Evolutionary conservation across 2,888 invertebrate species (phyloP).

Genomic region (Spialia ferax): DNA sequence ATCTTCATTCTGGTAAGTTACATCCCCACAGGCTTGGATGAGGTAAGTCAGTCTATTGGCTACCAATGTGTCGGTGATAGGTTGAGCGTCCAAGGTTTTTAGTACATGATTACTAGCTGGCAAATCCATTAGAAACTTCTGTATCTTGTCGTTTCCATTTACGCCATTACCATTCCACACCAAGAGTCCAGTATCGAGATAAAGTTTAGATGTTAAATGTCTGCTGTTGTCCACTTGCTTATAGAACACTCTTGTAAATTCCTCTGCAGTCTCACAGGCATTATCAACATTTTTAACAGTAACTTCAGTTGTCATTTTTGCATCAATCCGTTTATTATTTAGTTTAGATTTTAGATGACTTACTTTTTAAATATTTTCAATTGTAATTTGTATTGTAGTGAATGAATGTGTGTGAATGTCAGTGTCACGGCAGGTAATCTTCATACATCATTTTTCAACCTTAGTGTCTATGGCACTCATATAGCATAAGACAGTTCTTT

Average conservation of each 20-base stretch:
- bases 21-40: slow-evolving; percentile 94
- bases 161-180: slow-evolving; percentile 98
- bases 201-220: slow-evolving; percentile 93
- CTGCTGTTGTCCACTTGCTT: slow-evolving; percentile 95
- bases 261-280: slow-evolving; percentile 94
- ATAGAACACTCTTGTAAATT: slow-evolving; percentile 96
- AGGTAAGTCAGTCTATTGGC: slow-evolving; percentile 93
- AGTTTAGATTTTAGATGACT: too few species aligned
- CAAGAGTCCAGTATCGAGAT: slow-evolving; percentile 93
- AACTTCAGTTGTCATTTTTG: slow-evolving; percentile 80
- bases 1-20: slow-evolving; percentile 89
- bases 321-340: neutral
- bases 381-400: too few species aligned
- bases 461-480: too few species aligned
- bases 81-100: slow-evolving; percentile 95
- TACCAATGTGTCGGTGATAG: slow-evolving; percentile 92
- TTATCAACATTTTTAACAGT: slow-evolving; percentile 90
- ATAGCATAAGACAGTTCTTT: too few species aligned
- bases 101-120: slow-evolving; percentile 93
- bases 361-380: too few species aligned
- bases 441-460: too few species aligned
- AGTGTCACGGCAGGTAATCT: too few species aligned
- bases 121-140: slow-evolving; percentile 94
- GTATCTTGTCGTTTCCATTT: slow-evolving; percentile 92
- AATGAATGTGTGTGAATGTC: too few species aligned